A percentile compares a stretch with the other conserved stretches of the same genome.
phyloP scores from a whole-genome alignment of 2,888 invertebrate species.

The Cheilosia scutellata region DNA sequence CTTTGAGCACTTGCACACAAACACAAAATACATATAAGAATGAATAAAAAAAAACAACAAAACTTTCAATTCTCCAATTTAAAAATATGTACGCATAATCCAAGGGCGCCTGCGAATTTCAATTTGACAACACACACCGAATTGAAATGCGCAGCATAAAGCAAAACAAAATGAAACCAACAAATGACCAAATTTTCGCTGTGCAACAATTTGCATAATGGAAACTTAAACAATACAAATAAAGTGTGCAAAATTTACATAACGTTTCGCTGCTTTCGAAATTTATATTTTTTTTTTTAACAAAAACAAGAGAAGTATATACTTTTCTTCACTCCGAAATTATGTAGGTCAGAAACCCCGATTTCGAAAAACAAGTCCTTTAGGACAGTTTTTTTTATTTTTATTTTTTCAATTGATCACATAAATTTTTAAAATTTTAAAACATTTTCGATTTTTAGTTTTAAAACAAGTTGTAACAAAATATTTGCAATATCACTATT shows the following conservation, averaged over 20 bases:
- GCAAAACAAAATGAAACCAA: slow-evolving; percentile 26
- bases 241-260: slow-evolving; percentile 39
- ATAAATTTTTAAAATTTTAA: slow-evolving; percentile 7
- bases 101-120: slow-evolving; percentile 57
- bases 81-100: slow-evolving; percentile 39
- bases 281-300: slow-evolving; percentile 65
- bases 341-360: slow-evolving; percentile 54
- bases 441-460: slow-evolving; percentile 2
- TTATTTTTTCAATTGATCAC: slow-evolving; percentile 8
- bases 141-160: slow-evolving; percentile 65
- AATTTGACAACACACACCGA: slow-evolving; percentile 51
- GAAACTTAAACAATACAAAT: slow-evolving; percentile 24
- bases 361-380: slow-evolving; percentile 48
- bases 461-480: slow-evolving; percentile 7
- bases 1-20: slow-evolving; percentile 25
- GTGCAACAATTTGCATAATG: slow-evolving; percentile 58
- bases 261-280: slow-evolving; percentile 38
- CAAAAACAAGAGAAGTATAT: slow-evolving; percentile 64
- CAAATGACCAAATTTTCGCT: slow-evolving; percentile 25
- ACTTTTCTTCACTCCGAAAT: slow-evolving; percentile 43
- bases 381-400: slow-evolving; percentile 30
- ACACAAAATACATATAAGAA: not conserved
- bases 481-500: slow-evolving; percentile 7
- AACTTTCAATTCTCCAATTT: slow-evolving; percentile 40
- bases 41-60: not conserved